Evolutionary conservation across 2,888 invertebrate genomes (phyloP), one percentile per base, ranked within the genome.

Genomic region (Agonum fuliginosum): DNA sequence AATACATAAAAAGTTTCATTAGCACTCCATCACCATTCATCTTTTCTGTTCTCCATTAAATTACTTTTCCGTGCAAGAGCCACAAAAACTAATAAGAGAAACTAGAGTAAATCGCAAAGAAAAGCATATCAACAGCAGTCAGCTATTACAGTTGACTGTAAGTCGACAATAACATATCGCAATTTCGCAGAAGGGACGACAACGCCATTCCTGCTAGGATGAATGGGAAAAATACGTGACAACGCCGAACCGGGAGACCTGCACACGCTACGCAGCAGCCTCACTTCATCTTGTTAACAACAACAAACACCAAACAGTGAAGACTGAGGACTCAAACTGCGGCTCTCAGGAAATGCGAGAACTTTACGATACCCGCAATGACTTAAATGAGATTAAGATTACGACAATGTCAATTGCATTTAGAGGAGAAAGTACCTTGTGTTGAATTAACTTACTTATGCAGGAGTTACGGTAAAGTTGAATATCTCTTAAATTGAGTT

Each of bases 201-300:
- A 58, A 37, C 62, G 62, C 34, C 19, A 19, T 58, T 58, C 14
- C 58, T 3, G 6, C 24, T 14, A 58, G 27, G 62, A 62, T 34
- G 62, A 62, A 62, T 62, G 62, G 62, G 62, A 62, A 62, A 34
- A 62, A 62, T 62, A 62, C 62, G 62, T 62, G 62, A 62, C 62
- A 10, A 3, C 12, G 12, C 22, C 24, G 22, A 8, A 22, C 54
- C 6, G 1, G 12, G 58, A 1, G 27, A 58, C 58, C 58, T 30
- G 58, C 48, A n/a, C n/a, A n/a, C n/a, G 51, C 12, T 22, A 2
- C 51, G 10, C 51, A 10, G 20, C 54, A 20, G 3, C 24, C 19
- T 27, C 62, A 62, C 34, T 62, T 62, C 62, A 58, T 58, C 58
- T 58, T 58, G 34, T 34, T 62, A 62, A 62, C 34, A 62, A 34